Percentiles rank a stretch among this genome's conserved stretches.
These are phyloP conservation scores for Hylomyscus alleni DNA, from an alignment of 2,797 vertebrate genomes.

Conservation along the genomic window DNA sequence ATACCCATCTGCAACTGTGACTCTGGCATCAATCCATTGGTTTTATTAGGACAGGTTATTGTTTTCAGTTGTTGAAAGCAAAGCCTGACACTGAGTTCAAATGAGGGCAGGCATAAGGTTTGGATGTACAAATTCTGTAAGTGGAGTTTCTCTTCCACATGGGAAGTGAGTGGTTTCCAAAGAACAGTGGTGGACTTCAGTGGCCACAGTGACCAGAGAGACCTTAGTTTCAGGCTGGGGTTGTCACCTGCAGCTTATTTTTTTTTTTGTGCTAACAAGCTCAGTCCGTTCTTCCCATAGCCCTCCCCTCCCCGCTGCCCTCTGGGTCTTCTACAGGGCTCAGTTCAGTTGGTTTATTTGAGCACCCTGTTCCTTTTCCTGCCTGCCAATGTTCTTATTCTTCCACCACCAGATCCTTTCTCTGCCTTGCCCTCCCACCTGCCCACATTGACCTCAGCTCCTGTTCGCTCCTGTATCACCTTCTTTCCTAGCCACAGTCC, in stretches of 20 bases:
- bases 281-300: background rate
- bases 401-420: background rate
- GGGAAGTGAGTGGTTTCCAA: background rate
- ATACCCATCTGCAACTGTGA: background rate
- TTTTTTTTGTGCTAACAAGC: background rate
- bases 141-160: background rate
- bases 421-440: background rate
- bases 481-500: background rate
- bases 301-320: background rate
- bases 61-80: constrained; percentile 25
- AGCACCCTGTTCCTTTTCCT: background rate
- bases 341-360: background rate
- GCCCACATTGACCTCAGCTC: background rate
- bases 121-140: background rate
- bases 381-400: background rate
- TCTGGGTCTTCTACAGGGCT: background rate
- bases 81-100: constrained; percentile 27
- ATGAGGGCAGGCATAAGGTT: background rate
- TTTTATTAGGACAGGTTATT: constrained; percentile 25
- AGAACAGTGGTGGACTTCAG: background rate
- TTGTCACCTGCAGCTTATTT: background rate
- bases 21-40: background rate
- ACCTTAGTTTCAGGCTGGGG: background rate
- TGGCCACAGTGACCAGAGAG: background rate
- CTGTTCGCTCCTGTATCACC: background rate